Evolutionary conservation across 2,113 vertebrate species (phyloP).

Genomic region (Ochotona princeps): DNA sequence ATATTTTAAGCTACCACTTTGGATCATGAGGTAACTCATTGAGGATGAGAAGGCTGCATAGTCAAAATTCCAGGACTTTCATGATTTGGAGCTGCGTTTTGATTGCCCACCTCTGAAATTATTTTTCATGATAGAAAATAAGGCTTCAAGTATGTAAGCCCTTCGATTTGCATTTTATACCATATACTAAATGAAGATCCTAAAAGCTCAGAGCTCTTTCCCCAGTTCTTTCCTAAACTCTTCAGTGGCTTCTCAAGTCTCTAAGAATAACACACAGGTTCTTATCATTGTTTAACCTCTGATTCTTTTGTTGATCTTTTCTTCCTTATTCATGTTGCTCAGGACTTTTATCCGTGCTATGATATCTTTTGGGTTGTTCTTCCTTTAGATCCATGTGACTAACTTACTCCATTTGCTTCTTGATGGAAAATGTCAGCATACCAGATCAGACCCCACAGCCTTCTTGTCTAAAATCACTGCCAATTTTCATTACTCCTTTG

Average conservation of each 20-base stretch:
- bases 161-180: background rate
- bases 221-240: background rate
- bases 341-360: background rate
- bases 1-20: background rate
- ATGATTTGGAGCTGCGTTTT: background rate
- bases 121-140: background rate
- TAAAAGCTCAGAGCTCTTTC: background rate
- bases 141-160: background rate
- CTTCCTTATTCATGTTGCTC: background rate
- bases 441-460: background rate
- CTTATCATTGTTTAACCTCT: background rate
- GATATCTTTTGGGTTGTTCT: background rate
- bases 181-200: background rate
- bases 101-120: background rate
- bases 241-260: background rate
- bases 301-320: background rate
- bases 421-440: background rate
- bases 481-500: background rate
- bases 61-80: background rate
- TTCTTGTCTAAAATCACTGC: conserved; percentile 3
- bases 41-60: background rate
- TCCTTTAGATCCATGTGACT: background rate
- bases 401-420: background rate
- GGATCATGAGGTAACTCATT: background rate
- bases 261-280: background rate